These are phyloP conservation scores for Apocheima hispidaria DNA, from an alignment of 2,888 invertebrate genomes.

Conservation along the genomic window DNA sequence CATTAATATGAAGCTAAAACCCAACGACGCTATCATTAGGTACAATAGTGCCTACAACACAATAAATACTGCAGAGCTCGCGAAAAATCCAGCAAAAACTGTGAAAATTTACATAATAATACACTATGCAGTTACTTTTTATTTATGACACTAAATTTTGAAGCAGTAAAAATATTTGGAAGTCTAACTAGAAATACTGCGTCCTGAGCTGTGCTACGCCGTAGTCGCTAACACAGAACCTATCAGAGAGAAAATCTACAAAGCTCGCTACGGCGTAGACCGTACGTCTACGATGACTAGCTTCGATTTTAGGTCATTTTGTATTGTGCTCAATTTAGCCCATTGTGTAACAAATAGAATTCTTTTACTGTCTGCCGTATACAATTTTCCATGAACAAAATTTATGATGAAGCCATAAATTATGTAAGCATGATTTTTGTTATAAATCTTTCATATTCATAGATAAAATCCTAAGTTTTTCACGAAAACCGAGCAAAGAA, in stretches of 20 bases:
- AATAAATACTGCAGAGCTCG: conserved; percentile 32
- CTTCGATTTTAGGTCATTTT: conserved; percentile 33
- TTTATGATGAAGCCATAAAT: conserved; percentile 32
- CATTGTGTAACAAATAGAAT: conserved; percentile 21
- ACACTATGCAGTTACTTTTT: conserved; percentile 53
- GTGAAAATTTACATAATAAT: conserved; percentile 55
- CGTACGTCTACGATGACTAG: conserved; percentile 33
- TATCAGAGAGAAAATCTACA: conserved; percentile 17
- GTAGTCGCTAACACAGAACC: conserved; percentile 24
- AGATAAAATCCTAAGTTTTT: conserved; percentile 1
- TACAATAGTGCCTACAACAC: conserved; percentile 30
- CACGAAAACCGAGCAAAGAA: conserved; percentile 23
- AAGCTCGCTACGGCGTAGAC: conserved; percentile 25
- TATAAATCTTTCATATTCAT: conserved; percentile 27
- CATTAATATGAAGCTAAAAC: background rate
- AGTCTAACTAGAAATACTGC: conserved; percentile 44
- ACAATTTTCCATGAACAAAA: conserved; percentile 20
- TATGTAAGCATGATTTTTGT: conserved; percentile 31
- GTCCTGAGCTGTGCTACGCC: conserved; percentile 39
- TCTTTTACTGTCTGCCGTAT: conserved; percentile 12
- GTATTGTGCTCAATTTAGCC: conserved; percentile 22
- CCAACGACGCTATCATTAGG: conserved; percentile 20
- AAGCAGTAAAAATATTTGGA: conserved; percentile 55
- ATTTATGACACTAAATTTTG: conserved; percentile 54
- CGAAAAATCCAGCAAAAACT: conserved; percentile 47